Base-by-base conservation (phyloP, 2,888 invertebrate species). In the Polydrusus pterygomalis region DNA sequence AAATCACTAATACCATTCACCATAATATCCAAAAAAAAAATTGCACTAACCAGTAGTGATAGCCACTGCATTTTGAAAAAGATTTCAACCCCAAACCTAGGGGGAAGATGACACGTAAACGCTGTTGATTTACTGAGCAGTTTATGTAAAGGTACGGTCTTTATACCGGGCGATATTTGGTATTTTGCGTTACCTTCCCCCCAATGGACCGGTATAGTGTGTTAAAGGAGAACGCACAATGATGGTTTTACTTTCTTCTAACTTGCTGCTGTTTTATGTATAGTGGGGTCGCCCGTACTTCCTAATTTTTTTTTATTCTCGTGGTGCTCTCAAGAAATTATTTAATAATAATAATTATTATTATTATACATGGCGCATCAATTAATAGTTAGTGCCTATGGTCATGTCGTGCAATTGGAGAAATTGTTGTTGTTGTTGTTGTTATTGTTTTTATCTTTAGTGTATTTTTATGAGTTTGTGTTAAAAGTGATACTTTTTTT, bases 41-140 rank as follows among this genome's bases (percentile, higher is more conserved):
- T 73, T 73, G 70, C 85, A 88, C 88, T 87, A 86, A 88, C 88
- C 88, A 88, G 82, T 78, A 87, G 83, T 83, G 86, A 83, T 81
- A 86, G 84, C 84, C 87, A 87, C 87, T 85, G 87, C 88, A 88
- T 88, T 79, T 82, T 86, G 81, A 79, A 17, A 64, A 51, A 64
- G 6, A 54, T 45, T 45, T 49, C 72, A 71, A 71, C 80, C 74
- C 79, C 81, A 80, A 64, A 45, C 34, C 70, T 63, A 69, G 81
- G 84, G 84, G 82, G 71, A 77, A 54, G 80, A 76, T 79, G 80
- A 82, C 84, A 84, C 80, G 80, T 81, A 83, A 83, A 86, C 85
- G 85, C 85, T 83, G 84, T 83, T 78, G 83, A 83, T 86, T 84
- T 84, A 87, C 86, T 87, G 83, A 84, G 68, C 81, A 76, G 77